A percentile compares a stretch with the other conserved stretches of the same genome.
These are phyloP conservation scores for Hymenochirus boettgeri DNA, from an alignment of 2,113 vertebrate genomes.

Conservation along the genomic window DNA sequence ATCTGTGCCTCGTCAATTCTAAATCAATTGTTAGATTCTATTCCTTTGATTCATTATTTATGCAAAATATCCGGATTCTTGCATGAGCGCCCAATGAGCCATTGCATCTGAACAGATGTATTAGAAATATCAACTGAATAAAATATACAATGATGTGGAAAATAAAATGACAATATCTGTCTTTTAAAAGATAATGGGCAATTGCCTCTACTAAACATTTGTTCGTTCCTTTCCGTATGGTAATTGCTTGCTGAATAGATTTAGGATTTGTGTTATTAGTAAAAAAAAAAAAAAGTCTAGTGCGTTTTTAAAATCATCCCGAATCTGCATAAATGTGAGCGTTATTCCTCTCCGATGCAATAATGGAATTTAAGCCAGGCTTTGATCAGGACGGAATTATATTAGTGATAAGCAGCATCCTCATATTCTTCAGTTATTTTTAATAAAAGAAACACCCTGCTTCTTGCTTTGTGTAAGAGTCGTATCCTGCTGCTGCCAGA, in stretches of 20 bases:
- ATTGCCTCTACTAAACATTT: background rate
- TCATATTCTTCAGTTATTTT: slow-evolving; percentile 20
- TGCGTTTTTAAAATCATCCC: background rate
- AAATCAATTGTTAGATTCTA: too few relatives aligned
- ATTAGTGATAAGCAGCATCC: slow-evolving; percentile 2
- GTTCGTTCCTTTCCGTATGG: background rate
- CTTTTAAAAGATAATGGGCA: background rate
- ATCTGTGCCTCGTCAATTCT: too few relatives aligned
- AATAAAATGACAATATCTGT: background rate
- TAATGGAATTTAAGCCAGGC: slow-evolving; percentile 4
- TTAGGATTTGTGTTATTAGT: background rate
- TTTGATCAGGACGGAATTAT: slow-evolving; percentile 13
- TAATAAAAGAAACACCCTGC: slow-evolving; percentile 29
- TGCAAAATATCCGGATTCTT: too few relatives aligned
- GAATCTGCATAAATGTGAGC: background rate
- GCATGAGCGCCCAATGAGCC: too few relatives aligned
- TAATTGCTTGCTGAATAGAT: background rate
- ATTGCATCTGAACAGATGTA: too few relatives aligned
- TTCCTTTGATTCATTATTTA: too few relatives aligned
- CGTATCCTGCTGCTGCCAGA: slow-evolving; percentile 41
- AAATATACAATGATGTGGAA: background rate
- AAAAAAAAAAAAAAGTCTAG: too few relatives aligned
- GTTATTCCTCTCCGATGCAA: background rate
- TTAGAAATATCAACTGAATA: too few relatives aligned
- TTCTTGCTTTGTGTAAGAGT: slow-evolving; percentile 16